Evolutionary conservation across 30 jellyfish, hydroid and myxozoan genomes (phyloP).

Genomic region (Aurelia aurita complex sp. Pacific): DNA sequence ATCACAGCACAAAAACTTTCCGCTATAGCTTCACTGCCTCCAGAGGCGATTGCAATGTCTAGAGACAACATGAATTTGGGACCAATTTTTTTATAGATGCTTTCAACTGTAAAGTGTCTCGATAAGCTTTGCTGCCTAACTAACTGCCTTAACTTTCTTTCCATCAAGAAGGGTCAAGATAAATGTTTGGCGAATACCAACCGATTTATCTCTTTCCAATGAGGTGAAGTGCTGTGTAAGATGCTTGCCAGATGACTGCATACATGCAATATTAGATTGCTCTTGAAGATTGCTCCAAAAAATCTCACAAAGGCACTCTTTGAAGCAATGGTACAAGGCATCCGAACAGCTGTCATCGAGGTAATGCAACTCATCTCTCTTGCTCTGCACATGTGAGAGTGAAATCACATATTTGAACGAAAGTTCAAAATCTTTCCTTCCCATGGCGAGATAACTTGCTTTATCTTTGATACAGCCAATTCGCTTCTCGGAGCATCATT

Average conservation of each 20-base stretch:
- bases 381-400: conserved; percentile 7
- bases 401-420: conserved; percentile 1
- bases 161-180: conserved; percentile 8
- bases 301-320: too few relatives aligned
- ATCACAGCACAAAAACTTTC: conserved; percentile 30
- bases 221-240: conserved; percentile 5
- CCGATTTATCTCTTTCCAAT: background rate
- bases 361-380: background rate
- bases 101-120: background rate
- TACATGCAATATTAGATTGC: too few relatives aligned
- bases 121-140: background rate
- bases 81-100: conserved; percentile 24
- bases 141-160: background rate
- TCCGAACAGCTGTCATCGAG: conserved; percentile 1
- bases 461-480: too few relatives aligned
- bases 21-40: conserved; percentile 33
- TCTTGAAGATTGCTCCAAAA: too few relatives aligned
- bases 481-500: too few relatives aligned
- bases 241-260: background rate
- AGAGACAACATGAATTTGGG: conserved; percentile 16
- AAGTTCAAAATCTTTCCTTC: background rate
- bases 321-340: background rate
- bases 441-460: too few relatives aligned
- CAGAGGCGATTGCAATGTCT: conserved; percentile 22
- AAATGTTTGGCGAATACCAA: background rate